Base-by-base conservation (phyloP, 2,888 invertebrate species). In the Drepanosiphum platanoidis region DNA sequence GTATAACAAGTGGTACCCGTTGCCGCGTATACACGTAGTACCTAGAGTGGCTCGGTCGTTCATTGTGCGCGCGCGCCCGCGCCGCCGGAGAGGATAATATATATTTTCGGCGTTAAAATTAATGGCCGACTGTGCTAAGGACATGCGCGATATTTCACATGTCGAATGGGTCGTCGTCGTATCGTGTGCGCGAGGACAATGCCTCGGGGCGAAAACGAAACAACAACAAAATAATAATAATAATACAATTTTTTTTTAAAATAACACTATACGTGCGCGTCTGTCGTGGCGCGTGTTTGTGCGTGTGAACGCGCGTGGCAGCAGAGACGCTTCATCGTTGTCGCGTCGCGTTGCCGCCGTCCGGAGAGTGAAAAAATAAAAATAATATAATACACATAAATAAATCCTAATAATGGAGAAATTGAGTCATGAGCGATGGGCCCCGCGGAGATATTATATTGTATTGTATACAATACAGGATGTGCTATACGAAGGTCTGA, bases 81-180 rank as follows among this genome's bases (percentile, higher is more conserved):
- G 61, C 30, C 18, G 82, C 9, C 34, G 52, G 13, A 34, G 84
- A 68, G 22, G 75, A 84, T 83, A n/a, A n/a, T n/a, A n/a, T n/a
- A 34, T 84, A 77, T 68, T 84, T 84, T 84, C 74, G 68, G 75
- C 84, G 68, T 75, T 77, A 75, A 75, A n/a, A 82, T 77, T 84
- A 84, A 84, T 84, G 66, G 68, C 74, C 34, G 66, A 83, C 83
- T 27, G 83, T 7, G 84, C 84, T 84, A 66, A 84, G 75, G 75
- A 84, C 84, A 74, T 30, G 75, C 84, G 75, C 84, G 75, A 84
- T 84, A 75, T 75, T 84, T 84, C 84, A 84, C 75, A 32, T 77
- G 46, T 84, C 75, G 75, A 77, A 77, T 58, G 32, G 46, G 30
- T 52, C 30, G 52, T 77, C 66, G 36, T 79, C n/a, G 70, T 22